These are phyloP conservation scores for Himalopsyche tibetana DNA, from an alignment of 2,888 invertebrate genomes.

Conservation along the genomic window DNA sequence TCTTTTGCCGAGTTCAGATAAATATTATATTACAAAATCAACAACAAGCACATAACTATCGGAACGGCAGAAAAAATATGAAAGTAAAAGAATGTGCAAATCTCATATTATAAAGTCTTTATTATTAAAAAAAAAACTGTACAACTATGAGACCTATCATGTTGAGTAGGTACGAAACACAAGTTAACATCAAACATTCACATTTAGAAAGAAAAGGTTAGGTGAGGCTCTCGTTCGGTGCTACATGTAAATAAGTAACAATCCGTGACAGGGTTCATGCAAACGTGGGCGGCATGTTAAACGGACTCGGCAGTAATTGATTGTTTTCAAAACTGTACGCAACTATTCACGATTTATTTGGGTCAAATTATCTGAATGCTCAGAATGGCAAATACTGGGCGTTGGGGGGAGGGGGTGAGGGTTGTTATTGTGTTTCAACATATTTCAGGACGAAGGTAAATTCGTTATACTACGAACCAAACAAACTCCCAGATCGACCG, in stretches of 20 bases:
- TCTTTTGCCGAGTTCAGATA: too few relatives aligned
- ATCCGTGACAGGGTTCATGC: constrained; percentile 42
- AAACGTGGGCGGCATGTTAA: constrained; percentile 20
- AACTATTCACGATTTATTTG: constrained; percentile 38
- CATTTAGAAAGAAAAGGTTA: constrained; percentile 14
- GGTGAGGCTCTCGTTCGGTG: background rate
- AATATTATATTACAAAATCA: too few relatives aligned
- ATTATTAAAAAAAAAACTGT: too few relatives aligned
- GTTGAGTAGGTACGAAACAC: background rate
- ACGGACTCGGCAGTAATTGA: constrained; percentile 23
- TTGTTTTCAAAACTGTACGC: constrained; percentile 35
- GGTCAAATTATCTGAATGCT: constrained; percentile 40
- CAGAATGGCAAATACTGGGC: constrained; percentile 1
- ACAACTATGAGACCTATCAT: too few relatives aligned
- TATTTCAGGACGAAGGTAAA: constrained; percentile 33
- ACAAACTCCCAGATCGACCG: constrained; percentile 13
- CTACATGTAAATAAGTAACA: constrained; percentile 40
- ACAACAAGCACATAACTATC: too few relatives aligned
- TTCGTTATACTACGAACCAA: background rate
- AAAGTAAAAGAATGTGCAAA: too few relatives aligned
- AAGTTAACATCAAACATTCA: background rate
- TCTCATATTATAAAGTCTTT: too few relatives aligned
- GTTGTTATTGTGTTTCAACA: constrained; percentile 22
- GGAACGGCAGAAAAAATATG: too few relatives aligned
- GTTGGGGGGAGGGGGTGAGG: background rate